Evolutionary conservation across 2,888 invertebrate genomes (phyloP).

Genomic region (Cynaeus angustus): DNA sequence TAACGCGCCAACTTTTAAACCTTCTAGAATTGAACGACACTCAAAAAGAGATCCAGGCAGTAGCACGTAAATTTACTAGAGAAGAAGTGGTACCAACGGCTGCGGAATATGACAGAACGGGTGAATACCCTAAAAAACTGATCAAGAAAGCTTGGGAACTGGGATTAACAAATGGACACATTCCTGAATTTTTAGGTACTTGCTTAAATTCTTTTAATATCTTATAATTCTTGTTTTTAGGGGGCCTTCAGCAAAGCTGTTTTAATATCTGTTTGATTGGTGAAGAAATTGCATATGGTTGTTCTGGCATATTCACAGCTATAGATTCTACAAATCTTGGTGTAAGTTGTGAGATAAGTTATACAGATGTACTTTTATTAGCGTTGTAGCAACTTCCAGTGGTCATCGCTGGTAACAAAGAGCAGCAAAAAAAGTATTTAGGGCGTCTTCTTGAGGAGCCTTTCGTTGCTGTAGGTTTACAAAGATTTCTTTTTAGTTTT

Average conservation of each 20-base stretch:
- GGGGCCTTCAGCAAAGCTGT: slow-evolving; percentile 84
- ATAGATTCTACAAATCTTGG: slow-evolving; percentile 75
- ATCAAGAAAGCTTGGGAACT: slow-evolving; percentile 94
- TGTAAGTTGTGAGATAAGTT: not conserved
- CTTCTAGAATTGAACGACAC: slow-evolving; percentile 78
- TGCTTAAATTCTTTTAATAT: slow-evolving; percentile 52
- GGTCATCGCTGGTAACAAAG: slow-evolving; percentile 86
- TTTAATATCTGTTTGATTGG: slow-evolving; percentile 88
- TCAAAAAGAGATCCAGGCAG: slow-evolving; percentile 85
- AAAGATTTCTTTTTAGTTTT: not conserved
- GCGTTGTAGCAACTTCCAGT: slow-evolving; percentile 88
- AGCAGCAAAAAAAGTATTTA: slow-evolving; percentile 95
- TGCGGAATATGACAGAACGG: slow-evolving; percentile 89
- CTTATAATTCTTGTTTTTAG: slow-evolving; percentile 70
- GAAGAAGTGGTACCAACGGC: slow-evolving; percentile 96
- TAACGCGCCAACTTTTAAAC: not conserved
- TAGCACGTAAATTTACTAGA: slow-evolving; percentile 90
- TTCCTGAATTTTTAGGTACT: slow-evolving; percentile 85
- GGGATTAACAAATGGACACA: slow-evolving; percentile 90
- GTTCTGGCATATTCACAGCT: slow-evolving; percentile 93
- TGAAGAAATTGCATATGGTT: slow-evolving; percentile 94
- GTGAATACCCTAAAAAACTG: slow-evolving; percentile 95
- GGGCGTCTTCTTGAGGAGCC: slow-evolving; percentile 93
- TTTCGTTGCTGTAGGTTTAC: slow-evolving; percentile 81
- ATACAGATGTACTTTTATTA: not conserved